phyloP scores from a whole-genome alignment of 53 echinoderm and acorn worm genomes.

The Arbacia lixula region DNA sequence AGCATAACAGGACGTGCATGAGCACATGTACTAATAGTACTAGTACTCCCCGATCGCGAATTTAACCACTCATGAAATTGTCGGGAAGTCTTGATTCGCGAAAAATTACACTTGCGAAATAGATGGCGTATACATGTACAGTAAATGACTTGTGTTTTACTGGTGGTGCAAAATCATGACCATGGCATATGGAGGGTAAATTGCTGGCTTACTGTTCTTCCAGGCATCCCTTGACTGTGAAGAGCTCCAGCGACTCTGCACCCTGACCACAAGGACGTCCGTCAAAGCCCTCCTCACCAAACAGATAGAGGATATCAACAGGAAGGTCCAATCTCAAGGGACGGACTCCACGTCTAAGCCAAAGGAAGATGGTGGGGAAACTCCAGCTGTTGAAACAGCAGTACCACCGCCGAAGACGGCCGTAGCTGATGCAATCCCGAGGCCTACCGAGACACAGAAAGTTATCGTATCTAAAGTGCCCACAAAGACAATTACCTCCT shows the following conservation, averaged over 20 bases:
- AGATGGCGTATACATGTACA: no score
- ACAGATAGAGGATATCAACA: constrained; percentile 71
- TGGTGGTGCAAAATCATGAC: no score
- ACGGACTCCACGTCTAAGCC: no score
- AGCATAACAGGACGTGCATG: no score
- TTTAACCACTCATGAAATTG: no score
- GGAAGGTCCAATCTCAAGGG: not conserved
- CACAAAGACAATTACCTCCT: constrained; percentile 15
- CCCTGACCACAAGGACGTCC: constrained; percentile 71
- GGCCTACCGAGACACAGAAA: constrained; percentile 17
- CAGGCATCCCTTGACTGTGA: constrained; percentile 79
- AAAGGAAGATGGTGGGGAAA: no score
- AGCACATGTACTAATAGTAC: no score
- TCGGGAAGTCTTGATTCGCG: no score
- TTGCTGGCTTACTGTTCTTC: not conserved
- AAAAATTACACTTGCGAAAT: no score
- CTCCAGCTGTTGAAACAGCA: not conserved
- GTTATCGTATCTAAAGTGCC: constrained; percentile 17
- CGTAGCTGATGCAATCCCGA: not conserved
- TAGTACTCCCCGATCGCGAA: no score
- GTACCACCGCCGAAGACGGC: not conserved
- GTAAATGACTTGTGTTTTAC: no score
- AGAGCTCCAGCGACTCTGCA: constrained; percentile 74
- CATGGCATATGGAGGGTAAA: no score
- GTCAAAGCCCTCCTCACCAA: constrained; percentile 64